Conservation (phyloP, 1,140 invertebrate species). For the Achatina immaculata region DNA sequence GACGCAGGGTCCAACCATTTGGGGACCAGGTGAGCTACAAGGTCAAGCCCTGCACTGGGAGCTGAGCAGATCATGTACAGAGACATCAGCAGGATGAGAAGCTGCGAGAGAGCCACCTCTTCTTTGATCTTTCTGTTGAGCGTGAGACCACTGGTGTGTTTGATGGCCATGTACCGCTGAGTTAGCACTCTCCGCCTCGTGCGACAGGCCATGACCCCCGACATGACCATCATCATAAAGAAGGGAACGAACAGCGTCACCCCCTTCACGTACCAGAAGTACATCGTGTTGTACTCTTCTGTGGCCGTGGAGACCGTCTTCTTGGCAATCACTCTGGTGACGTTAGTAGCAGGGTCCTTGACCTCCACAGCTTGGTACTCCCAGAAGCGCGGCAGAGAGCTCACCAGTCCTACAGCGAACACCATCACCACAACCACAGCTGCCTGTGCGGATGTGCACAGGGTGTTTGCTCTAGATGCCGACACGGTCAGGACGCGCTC, state of each 20-base stretch:
- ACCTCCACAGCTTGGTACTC: conserved; percentile 53
- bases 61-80: conserved; percentile 61
- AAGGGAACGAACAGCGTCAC: conserved; percentile 64
- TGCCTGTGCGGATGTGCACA: conserved; percentile 60
- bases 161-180: conserved; percentile 51
- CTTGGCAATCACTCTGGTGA: conserved; percentile 47
- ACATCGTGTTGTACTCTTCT: conserved; percentile 61
- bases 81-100: conserved; percentile 57
- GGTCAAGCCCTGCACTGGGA: conserved; percentile 54
- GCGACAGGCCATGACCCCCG: conserved; percentile 49
- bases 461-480: conserved; percentile 49
- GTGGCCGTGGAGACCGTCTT: conserved; percentile 53
- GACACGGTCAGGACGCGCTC: conserved; percentile 61
- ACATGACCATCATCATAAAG: conserved; percentile 54
- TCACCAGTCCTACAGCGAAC: conserved; percentile 61
- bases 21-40: conserved; percentile 50
- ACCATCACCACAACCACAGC: conserved; percentile 60
- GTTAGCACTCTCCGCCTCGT: conserved; percentile 49
- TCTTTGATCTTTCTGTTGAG: conserved; percentile 59
- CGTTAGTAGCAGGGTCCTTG: conserved; percentile 46
- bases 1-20: conserved; percentile 47
- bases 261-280: conserved; percentile 67
- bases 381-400: conserved; percentile 67
- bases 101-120: conserved; percentile 57
- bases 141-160: conserved; percentile 56